Evolutionary conservation across 2,797 vertebrate genomes (phyloP).

Genomic region (Chrosomus eos): DNA sequence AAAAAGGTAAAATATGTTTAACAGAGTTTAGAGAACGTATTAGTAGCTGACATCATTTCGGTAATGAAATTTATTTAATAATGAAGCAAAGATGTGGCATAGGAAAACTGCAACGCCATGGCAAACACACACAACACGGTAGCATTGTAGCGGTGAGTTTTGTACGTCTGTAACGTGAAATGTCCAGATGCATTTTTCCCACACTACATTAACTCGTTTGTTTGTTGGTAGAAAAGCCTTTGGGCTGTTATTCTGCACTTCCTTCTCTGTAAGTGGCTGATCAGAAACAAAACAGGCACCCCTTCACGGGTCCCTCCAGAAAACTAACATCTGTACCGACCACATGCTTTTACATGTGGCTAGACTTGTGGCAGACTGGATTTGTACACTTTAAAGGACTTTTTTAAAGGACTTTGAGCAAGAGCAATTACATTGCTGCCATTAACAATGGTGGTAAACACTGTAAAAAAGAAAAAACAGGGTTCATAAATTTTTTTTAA

Average conservation of each 20-base stretch:
- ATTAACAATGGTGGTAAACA: neutral
- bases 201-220: constrained; percentile 1
- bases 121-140: no score
- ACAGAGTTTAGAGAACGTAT: neutral
- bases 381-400: constrained; percentile 26
- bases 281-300: constrained; percentile 24
- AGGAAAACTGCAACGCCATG: neutral
- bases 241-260: neutral
- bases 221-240: constrained; percentile 18
- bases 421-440: neutral
- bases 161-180: neutral
- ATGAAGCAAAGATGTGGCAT: neutral
- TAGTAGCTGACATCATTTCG: neutral
- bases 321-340: constrained; percentile 27
- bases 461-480: neutral
- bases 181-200: neutral
- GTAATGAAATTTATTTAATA: neutral
- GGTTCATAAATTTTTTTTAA: neutral
- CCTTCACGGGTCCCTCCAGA: neutral
- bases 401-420: constrained; percentile 19
- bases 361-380: constrained; percentile 15
- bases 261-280: constrained; percentile 8
- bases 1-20: neutral
- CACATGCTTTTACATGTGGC: constrained; percentile 42
- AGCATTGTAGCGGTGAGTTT: neutral